Evolutionary conservation across 37 sponge, comb jelly and placozoan species (phyloP).

Genomic region (Crambe crambe): DNA sequence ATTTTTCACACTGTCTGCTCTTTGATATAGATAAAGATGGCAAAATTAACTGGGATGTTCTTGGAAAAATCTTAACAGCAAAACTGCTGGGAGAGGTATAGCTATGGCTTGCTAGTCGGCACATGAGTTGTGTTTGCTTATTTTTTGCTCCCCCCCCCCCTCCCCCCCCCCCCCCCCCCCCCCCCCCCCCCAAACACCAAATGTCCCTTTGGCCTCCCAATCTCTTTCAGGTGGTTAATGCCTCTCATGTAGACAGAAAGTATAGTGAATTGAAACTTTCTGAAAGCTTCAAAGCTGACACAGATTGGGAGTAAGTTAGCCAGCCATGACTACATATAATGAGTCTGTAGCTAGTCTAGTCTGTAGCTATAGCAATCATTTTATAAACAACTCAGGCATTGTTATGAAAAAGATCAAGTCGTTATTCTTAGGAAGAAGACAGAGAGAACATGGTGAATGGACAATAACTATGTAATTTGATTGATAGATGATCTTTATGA

Average conservation of each 20-base stretch:
- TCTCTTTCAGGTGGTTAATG: background rate
- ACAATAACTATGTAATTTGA: no score
- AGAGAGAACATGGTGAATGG: background rate
- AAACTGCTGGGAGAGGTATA: conserved; percentile 49
- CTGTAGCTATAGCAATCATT: no score
- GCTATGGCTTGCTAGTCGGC: background rate
- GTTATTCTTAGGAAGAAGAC: conserved; percentile 58
- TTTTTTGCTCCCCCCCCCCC: no score
- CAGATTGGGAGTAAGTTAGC: conserved; percentile 4
- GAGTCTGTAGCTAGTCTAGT: no score
- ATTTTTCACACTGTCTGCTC: no score
- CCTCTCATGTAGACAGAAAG: conserved; percentile 10
- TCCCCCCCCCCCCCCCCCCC: no score
- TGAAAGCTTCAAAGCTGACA: conserved; percentile 1
- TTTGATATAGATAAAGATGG: conserved; percentile 36
- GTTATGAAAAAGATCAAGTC: conserved; percentile 45
- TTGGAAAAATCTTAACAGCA: conserved; percentile 56
- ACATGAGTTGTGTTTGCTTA: no score
- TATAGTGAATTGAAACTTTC: background rate
- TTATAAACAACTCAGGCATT: no score
- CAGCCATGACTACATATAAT: background rate
- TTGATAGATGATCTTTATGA: no score
- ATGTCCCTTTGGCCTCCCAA: no score
- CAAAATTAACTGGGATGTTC: conserved; percentile 54
- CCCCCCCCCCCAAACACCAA: no score